Base-by-base conservation (phyloP, 1,140 invertebrate genomes). In the Geopemphigus sp. region DNA sequence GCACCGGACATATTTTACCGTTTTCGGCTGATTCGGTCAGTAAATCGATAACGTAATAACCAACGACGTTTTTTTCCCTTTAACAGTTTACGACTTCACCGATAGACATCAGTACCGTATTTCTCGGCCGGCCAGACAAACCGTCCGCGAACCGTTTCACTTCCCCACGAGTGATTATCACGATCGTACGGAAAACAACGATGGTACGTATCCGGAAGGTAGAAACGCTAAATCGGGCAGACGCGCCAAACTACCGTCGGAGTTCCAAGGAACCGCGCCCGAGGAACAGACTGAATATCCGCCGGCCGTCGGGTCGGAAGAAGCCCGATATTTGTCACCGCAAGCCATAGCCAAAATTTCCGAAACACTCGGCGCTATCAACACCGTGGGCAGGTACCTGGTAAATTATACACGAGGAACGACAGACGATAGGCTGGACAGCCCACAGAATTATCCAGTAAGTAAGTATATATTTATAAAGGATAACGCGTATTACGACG, bases 341-440 rank as follows among this genome's bases (percentile, higher is more conserved):
- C 83, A 84, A 61, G 86, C 87, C 8, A 76, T 88, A 57, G 82
- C 83, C 6, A 87, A 87, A 14, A 87, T 89, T 68, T 86, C 87
- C 5, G 88, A 90, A 82, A 89, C 88, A 5, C 83, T 89, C 12
- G 93, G 92, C 80, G 92, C 92, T 26, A 88, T 94, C 6, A 94
- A 94, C 82, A 93, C 92, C 19, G 91, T 95, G 0, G 93, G 93
- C 0, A 89, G 91, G 83, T 93, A 93, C 83, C 88, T 95, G 70
- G 92, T 95, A 0, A 93, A 94, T 82, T 93, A 93, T 87, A 93
- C 88, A 83, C 80, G 87, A 84, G 80, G 85, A 85, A 80, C 85
- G 84, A 70, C 84, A n/a, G 74, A 78, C 24, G 74, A 78, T 14
- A 19, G 74, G 17, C 54, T 78, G 12, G 74, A 70, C 53, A 61